Evolutionary conservation across 2,888 invertebrate species (phyloP), one percentile per base, ranked within the genome.

Genomic region (Druceiella hillmani): DNA sequence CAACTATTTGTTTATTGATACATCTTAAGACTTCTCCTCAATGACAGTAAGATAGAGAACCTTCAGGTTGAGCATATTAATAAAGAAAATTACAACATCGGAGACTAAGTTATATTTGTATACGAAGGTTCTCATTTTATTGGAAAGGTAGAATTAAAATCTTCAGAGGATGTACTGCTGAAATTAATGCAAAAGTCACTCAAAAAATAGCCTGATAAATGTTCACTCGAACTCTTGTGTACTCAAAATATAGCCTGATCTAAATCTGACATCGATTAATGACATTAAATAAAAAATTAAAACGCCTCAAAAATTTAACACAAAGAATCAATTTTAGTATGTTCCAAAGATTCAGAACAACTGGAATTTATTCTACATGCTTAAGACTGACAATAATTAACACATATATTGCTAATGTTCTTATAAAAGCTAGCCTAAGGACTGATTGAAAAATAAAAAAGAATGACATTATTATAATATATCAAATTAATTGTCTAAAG

Each of bases 301-400:
- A 27, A 10, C 12, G 12, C 12, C 22, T 22, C 6, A 22, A 22
- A 22, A 22, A 22, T 6, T 37, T 32, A 26, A 37, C 26, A 37
- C 26, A 37, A 37, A 7, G 28, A 31, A 5, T 33, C 30, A 38
- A 16, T 28, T 38, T 33, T 3, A 29, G 27, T 33, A 28, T 39
- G 40, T 40, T 29, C 40, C 32, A 35, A 32, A 33, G 33, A 40
- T 33, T 35, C 31, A 15, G 27, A 36, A 34, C 31, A 38, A 37
- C 34, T 41, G 37, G 31, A 12, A 27, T 27, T 27, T 27, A n/a
- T 27, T 31, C 37, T n/a, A 41, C 30, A 36, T 41, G 33, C 41
- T 36, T 41, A 41, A 36, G 41, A n/a, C 27, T 27, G 41, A 36
- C 27, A 38, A 28, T 33, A 31, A 27, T 34, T 35, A 17, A 31